These are phyloP conservation scores for Sebastes itinus DNA, from an alignment of 2,797 vertebrate genomes.

Conservation along the genomic window DNA sequence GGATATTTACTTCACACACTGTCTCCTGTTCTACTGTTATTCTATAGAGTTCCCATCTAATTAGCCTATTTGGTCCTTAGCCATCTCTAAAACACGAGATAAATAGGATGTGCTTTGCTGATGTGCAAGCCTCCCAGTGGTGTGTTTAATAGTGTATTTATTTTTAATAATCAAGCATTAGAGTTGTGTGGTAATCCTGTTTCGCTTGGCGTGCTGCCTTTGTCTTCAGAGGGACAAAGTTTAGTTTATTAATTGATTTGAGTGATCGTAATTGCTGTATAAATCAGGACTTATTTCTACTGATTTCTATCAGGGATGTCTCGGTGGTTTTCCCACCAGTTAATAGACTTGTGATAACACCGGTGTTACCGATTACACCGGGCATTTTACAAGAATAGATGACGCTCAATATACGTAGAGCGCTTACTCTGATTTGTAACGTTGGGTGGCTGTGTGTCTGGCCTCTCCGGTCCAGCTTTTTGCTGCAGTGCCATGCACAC, in stretches of 20 bases:
- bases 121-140: conserved; percentile 21
- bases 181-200: conserved; percentile 52
- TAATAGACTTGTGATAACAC: too few relatives aligned
- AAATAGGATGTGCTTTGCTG: conserved; percentile 40
- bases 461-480: too few relatives aligned
- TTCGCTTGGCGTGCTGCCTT: conserved; percentile 26
- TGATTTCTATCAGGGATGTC: neutral
- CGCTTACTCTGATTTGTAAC: too few relatives aligned
- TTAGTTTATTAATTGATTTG: conserved; percentile 38
- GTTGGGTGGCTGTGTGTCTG: too few relatives aligned
- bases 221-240: conserved; percentile 33
- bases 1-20: conserved; percentile 49
- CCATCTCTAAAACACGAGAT: conserved; percentile 49
- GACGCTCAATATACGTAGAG: too few relatives aligned
- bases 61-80: conserved; percentile 63
- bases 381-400: too few relatives aligned
- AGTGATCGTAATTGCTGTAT: conserved; percentile 4
- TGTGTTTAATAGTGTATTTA: conserved; percentile 64
- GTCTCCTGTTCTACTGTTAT: conserved; percentile 55
- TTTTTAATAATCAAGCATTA: conserved; percentile 64
- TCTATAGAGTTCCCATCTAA: conserved; percentile 61
- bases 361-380: too few relatives aligned
- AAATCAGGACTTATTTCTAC: neutral
- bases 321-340: too few relatives aligned
- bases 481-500: too few relatives aligned